Conservation (phyloP, 2,113 vertebrate genomes). For the Chaetodon auriga region DNA sequence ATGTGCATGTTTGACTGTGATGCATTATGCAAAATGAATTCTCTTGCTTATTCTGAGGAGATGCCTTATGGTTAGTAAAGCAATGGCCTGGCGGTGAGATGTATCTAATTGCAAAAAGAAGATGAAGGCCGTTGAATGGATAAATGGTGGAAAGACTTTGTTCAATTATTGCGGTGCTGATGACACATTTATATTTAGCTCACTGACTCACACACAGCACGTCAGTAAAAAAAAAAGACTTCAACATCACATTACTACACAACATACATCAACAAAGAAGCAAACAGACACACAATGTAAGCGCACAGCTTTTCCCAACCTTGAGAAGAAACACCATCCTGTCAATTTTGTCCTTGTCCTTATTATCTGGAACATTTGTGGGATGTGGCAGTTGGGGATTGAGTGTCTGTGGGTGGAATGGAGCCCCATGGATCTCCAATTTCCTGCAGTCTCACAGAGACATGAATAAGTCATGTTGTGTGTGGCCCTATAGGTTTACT, state of each 20-base stretch:
- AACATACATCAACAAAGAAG: slow-evolving; percentile 19
- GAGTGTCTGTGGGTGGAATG: slow-evolving; percentile 45
- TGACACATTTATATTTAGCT: slow-evolving; percentile 66
- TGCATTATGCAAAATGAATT: neutral
- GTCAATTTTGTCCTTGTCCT: slow-evolving; percentile 4
- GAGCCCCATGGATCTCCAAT: slow-evolving; percentile 55
- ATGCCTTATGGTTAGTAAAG: neutral
- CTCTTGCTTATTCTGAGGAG: slow-evolving; percentile 10
- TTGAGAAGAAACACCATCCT: neutral
- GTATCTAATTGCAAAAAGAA: slow-evolving; percentile 26
- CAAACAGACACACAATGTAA: neutral
- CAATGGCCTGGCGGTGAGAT: slow-evolving; percentile 11
- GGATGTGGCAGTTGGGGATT: neutral
- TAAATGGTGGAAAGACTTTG: slow-evolving; percentile 35
- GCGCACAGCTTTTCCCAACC: neutral
- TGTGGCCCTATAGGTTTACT: slow-evolving; percentile 58
- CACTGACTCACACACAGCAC: slow-evolving; percentile 44
- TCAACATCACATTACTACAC: slow-evolving; percentile 12
- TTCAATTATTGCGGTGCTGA: slow-evolving; percentile 45
- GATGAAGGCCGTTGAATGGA: slow-evolving; percentile 25
- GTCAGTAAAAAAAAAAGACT: slow-evolving; percentile 27
- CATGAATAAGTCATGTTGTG: slow-evolving; percentile 75
- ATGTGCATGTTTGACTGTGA: slow-evolving; percentile 14
- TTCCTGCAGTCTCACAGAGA: slow-evolving; percentile 55
- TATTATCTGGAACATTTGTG: slow-evolving; percentile 19